Percentiles rank a stretch among this genome's conserved stretches.
phyloP scores from a whole-genome alignment of 2,113 vertebrate species.

The Alligator mississippiensis region DNA sequence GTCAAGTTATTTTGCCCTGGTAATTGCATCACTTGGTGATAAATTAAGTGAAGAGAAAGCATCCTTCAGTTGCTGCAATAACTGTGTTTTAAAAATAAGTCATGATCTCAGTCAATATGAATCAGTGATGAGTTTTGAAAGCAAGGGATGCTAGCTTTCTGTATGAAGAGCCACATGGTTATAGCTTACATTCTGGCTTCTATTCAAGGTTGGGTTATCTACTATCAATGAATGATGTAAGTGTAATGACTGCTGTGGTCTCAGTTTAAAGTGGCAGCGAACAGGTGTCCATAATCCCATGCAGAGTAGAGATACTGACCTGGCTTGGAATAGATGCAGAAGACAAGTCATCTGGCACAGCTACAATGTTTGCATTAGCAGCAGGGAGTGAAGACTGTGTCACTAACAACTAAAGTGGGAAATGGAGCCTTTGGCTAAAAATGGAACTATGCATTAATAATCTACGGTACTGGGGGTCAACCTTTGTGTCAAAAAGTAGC shows the following conservation, averaged over 20 bases:
- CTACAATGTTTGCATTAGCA: neutral
- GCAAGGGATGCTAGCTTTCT: neutral
- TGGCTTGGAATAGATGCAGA: fast-evolving
- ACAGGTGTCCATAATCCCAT: neutral
- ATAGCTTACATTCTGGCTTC: neutral
- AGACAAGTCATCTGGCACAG: neutral
- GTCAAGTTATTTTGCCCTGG: neutral
- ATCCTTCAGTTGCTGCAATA: neutral
- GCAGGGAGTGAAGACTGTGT: fast-evolving
- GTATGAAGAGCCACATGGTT: fast-evolving
- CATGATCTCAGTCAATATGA: neutral
- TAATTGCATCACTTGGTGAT: neutral
- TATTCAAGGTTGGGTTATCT: fast-evolving
- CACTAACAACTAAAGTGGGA: neutral
- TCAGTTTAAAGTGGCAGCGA: neutral
- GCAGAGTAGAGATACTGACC: neutral
- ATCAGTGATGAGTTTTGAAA: neutral
- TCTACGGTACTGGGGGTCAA: too few relatives aligned
- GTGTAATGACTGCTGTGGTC: neutral
- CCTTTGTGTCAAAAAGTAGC: too few relatives aligned
- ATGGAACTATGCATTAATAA: fast-evolving
- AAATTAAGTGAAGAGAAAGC: slow-evolving; percentile 9
- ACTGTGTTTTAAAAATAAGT: slow-evolving; percentile 53
- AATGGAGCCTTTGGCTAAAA: fast-evolving
- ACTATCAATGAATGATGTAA: neutral